Percentiles rank a stretch among this genome's conserved stretches.
phyloP scores from a whole-genome alignment of 2,113 vertebrate genomes.

The Lutjanus erythropterus region DNA sequence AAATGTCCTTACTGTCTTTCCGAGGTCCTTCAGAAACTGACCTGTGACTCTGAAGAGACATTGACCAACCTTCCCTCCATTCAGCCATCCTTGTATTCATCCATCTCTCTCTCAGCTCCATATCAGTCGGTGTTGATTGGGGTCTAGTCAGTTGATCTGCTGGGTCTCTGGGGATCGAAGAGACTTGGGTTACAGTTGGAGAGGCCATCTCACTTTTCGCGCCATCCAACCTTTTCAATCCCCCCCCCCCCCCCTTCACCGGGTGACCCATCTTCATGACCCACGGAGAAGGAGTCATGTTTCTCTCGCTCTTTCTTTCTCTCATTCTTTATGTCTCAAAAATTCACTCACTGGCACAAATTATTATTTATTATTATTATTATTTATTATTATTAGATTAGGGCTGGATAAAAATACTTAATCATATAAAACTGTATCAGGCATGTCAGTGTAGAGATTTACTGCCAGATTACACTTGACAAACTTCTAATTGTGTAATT shows the following conservation, averaged over 20 bases:
- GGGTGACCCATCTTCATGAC: conserved; percentile 83
- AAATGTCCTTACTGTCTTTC: neutral
- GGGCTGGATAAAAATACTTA: neutral
- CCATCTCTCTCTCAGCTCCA: conserved; percentile 57
- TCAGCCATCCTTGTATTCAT: conserved; percentile 32
- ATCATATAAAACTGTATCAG: neutral
- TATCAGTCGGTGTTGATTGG: conserved; percentile 76
- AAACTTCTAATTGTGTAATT: conserved; percentile 45
- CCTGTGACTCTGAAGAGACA: neutral
- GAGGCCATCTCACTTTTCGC: conserved; percentile 83
- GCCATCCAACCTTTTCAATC: conserved; percentile 77
- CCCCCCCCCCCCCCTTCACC: conserved; percentile 68
- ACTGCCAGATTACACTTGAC: conserved; percentile 1
- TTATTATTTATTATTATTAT: too few species aligned
- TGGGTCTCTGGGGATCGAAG: conserved; percentile 65
- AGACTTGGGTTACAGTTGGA: conserved; percentile 83
- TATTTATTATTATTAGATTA: too few species aligned
- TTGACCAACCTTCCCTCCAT: conserved; percentile 4
- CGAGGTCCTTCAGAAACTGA: conserved; percentile 6
- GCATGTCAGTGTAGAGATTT: conserved; percentile 20
- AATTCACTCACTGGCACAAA: too few species aligned
- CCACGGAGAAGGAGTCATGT: conserved; percentile 72
- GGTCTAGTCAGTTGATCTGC: conserved; percentile 79
- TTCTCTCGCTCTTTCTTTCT: conserved; percentile 62
- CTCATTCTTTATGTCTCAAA: conserved; percentile 1